Conservation (phyloP, 35 echinoderm and acorn worm genomes). For the Diadema setosum region DNA sequence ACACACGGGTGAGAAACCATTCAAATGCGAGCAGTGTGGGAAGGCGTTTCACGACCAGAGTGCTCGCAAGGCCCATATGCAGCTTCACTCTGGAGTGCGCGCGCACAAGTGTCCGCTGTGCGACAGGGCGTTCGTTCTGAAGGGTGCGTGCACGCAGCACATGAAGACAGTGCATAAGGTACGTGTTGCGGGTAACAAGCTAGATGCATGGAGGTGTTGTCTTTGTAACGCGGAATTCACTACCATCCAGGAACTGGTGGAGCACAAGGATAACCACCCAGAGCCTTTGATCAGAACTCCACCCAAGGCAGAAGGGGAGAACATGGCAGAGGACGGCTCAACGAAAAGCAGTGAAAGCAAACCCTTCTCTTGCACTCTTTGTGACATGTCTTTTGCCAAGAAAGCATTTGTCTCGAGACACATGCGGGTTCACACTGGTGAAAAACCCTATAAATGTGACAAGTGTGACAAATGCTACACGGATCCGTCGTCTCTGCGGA, state of each 20-base stretch:
- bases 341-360: not conserved
- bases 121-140: slow-evolving; percentile 36
- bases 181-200: not conserved
- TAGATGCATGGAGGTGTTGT: not conserved
- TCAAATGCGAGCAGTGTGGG: slow-evolving; percentile 3
- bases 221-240: not conserved
- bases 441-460: slow-evolving; percentile 32
- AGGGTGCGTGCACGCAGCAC: slow-evolving; percentile 6
- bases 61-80: slow-evolving; percentile 42
- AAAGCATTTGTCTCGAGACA: slow-evolving; percentile 4
- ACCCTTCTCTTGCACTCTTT: not conserved
- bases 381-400: not conserved
- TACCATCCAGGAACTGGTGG: not conserved
- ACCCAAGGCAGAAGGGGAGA: too few relatives aligned
- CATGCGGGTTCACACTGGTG: slow-evolving; percentile 40
- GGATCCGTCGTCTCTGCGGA: not conserved
- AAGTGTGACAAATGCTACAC: slow-evolving; percentile 34
- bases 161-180: not conserved
- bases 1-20: slow-evolving; percentile 55
- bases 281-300: too few relatives aligned
- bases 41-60: slow-evolving; percentile 23
- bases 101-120: slow-evolving; percentile 48
- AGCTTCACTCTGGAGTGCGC: slow-evolving; percentile 32
- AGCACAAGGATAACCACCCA: not conserved
- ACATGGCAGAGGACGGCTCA: not conserved